Evolutionary conservation across 2,113 vertebrate genomes (phyloP).

Genomic region (Syngnathoides biaculeatus): DNA sequence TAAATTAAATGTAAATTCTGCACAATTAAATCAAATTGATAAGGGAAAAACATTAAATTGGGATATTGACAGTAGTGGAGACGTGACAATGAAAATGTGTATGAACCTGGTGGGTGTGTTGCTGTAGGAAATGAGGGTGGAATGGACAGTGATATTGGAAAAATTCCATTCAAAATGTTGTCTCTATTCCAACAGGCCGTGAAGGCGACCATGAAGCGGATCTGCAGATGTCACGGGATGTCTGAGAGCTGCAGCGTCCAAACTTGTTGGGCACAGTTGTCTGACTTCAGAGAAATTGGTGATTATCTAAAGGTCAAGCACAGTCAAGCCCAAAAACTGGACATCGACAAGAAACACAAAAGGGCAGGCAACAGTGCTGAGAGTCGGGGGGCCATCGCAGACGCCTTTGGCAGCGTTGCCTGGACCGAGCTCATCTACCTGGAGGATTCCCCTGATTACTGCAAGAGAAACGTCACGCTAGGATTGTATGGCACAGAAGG

Average conservation of each 20-base stretch:
- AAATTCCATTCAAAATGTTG: background rate
- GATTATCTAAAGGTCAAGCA: conserved; percentile 90
- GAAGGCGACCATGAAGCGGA: conserved; percentile 84
- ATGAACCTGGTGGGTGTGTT: background rate
- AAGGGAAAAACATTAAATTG: accelerated
- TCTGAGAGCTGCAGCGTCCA: conserved; percentile 94
- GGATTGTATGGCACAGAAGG: conserved; percentile 91
- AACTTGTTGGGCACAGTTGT: conserved; percentile 93
- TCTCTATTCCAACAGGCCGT: conserved; percentile 77
- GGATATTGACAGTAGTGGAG: background rate
- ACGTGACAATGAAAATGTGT: background rate
- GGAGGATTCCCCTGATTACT: conserved; percentile 96
- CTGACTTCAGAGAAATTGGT: conserved; percentile 86
- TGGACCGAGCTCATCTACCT: conserved; percentile 85
- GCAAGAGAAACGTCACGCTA: conserved; percentile 80
- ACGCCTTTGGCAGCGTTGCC: conserved; percentile 76
- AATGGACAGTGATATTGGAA: background rate
- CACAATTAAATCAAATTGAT: background rate
- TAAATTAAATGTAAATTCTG: background rate
- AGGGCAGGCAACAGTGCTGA: conserved; percentile 87
- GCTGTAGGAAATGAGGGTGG: background rate
- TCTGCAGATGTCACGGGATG: conserved; percentile 94
- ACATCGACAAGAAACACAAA: conserved; percentile 81
- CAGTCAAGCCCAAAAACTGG: conserved; percentile 83
- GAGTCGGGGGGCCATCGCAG: conserved; percentile 73